These are phyloP conservation scores for Leptocoma aspasia DNA, from an alignment of 2,113 vertebrate species.

Conservation along the genomic window DNA sequence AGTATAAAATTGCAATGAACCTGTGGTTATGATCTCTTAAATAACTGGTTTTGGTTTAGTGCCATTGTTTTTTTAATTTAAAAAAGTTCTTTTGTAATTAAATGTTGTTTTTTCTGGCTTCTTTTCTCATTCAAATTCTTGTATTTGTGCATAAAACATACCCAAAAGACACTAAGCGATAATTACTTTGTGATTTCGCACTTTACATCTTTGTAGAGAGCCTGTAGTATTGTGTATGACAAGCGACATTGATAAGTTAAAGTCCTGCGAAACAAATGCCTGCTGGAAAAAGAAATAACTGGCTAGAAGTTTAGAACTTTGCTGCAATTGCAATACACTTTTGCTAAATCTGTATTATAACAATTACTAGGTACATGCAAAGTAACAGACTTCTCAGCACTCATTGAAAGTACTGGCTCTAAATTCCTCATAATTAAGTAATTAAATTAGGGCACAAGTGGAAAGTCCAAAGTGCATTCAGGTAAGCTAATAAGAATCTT, in stretches of 20 bases:
- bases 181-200: background rate
- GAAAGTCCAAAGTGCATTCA: background rate
- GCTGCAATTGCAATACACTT: background rate
- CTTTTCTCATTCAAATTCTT: conserved; percentile 58
- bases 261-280: background rate
- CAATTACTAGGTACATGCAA: background rate
- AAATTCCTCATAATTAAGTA: background rate
- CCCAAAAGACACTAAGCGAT: background rate
- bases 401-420: background rate
- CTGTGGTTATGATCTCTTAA: conserved; percentile 60
- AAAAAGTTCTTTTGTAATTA: conserved; percentile 74
- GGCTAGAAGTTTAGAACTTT: background rate
- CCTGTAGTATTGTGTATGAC: background rate
- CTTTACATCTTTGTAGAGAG: background rate
- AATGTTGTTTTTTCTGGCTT: conserved; percentile 67
- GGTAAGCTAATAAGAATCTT: background rate
- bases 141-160: background rate
- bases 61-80: conserved; percentile 72
- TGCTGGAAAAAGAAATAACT: background rate
- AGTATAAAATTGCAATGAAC: conserved; percentile 19
- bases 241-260: background rate
- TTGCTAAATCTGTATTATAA: background rate
- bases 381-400: background rate
- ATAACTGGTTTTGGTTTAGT: conserved; percentile 66
- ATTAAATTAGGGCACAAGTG: background rate